Percentiles rank a stretch among this genome's conserved stretches.
phyloP scores from a whole-genome alignment of 2,797 vertebrate genomes.

The Sternarchorhynchus goeldii region DNA sequence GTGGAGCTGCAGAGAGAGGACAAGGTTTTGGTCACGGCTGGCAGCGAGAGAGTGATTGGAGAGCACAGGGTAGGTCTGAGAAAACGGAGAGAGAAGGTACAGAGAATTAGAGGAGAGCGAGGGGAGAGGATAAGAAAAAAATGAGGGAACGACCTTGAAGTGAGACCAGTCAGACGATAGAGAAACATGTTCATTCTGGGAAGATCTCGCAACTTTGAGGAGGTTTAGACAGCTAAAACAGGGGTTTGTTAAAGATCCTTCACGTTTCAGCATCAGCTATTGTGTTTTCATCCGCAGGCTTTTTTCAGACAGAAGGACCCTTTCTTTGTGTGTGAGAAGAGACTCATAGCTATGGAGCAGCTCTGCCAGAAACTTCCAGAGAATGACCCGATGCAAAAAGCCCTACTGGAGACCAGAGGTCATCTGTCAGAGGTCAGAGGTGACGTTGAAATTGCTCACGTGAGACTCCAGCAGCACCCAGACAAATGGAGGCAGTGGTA shows the following conservation, averaged over 20 bases:
- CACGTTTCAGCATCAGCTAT: not conserved
- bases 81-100: not conserved
- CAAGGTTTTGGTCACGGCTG: conserved; percentile 66
- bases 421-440: conserved; percentile 78
- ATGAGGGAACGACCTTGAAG: not conserved
- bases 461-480: conserved; percentile 80
- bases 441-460: conserved; percentile 79
- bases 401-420: conserved; percentile 70
- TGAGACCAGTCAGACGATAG: not conserved
- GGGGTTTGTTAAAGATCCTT: not conserved
- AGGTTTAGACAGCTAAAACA: not conserved
- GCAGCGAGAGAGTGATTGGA: conserved; percentile 88
- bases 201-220: not conserved
- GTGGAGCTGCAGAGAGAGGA: conserved; percentile 85
- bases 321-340: conserved; percentile 86
- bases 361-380: conserved; percentile 89
- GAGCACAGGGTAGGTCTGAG: conserved; percentile 85
- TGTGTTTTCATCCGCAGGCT: conserved; percentile 65
- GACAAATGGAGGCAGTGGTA: conserved; percentile 91
- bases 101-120: not conserved
- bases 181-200: no score
- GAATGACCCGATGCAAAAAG: conserved; percentile 77
- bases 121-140: not conserved
- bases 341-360: conserved; percentile 88
- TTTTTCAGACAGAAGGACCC: conserved; percentile 91